Evolutionary conservation across 2,797 vertebrate genomes (phyloP), one percentile per base, ranked within the genome.

Genomic region (Anisognathus igniventris): DNA sequence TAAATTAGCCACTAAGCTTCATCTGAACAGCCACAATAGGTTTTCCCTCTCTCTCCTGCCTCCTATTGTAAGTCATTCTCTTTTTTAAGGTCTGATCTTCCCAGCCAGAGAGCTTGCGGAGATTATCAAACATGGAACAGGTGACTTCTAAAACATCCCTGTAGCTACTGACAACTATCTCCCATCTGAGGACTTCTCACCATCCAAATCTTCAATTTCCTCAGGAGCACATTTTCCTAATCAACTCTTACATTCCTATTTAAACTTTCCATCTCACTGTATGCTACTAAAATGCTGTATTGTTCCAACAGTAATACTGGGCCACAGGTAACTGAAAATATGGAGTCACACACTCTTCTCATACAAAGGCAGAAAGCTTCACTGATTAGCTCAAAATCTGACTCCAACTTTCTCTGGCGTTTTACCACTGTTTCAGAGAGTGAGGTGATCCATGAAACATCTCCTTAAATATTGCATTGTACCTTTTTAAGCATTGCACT

Each of bases 131-230:
- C 45, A 64, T 25, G 25, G 40, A 53, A 92, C 13, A 68, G 66
- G 45, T 87, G 71, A 92, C 87, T 92, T 82, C 86, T 87, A 61
- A 91, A 92, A 71, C 30, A 74, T 27, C 57, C 61, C 45, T 73
- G 44, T 60, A 90, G 51, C 27, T 84, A 74, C 67, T 70, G 44
- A 76, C 56, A 92, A 82, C 57, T 12, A 33, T 70, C 90, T 86
- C 72, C 74, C 37, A 82, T n/a, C 45, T 79, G 44, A 94, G 47
- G 25, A 51, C 44, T 82, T 79, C 30, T 87, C 74, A 71, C 25
- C 47, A 65, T 31, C n/a, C 45, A 93, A 77, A 87, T 89, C 76
- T 85, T 87, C 64, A 64, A 39, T 68, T 96, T 95, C 75, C 61
- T 83, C 42, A 31, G 27, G 30, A 80, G 27, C 22, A 64, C 6